These are phyloP conservation scores for Chloebia gouldiae DNA, from an alignment of 2,113 vertebrate genomes.

Conservation along the genomic window DNA sequence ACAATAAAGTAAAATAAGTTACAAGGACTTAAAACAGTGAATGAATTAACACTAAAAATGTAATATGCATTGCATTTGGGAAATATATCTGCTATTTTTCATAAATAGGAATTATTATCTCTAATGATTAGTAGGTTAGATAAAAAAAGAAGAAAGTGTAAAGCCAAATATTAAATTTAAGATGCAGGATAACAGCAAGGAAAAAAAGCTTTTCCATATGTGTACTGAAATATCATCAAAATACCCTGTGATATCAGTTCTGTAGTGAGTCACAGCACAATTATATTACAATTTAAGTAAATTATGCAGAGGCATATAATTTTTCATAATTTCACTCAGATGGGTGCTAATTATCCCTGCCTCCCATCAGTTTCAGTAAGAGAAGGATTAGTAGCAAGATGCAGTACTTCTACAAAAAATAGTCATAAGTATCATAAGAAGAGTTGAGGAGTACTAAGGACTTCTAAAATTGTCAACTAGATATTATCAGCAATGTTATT, in stretches of 20 bases:
- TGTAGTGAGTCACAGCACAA: neutral
- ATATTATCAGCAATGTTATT: neutral
- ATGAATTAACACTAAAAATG: neutral
- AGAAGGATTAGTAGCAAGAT: neutral
- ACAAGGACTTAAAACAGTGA: neutral
- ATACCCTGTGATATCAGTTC: neutral
- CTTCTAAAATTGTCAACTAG: neutral
- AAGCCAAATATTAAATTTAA: neutral
- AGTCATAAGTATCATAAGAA: neutral
- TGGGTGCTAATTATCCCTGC: neutral
- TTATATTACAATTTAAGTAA: neutral
- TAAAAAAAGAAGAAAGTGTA: neutral
- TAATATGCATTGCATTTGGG: accelerated
- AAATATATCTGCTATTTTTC: neutral
- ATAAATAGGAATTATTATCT: neutral
- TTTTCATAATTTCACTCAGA: neutral
- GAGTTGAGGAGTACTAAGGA: neutral
- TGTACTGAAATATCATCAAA: neutral
- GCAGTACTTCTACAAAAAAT: neutral
- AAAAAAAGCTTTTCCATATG: neutral
- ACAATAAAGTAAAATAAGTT: neutral
- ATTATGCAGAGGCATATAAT: neutral
- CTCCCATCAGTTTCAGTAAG: neutral
- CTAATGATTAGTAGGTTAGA: neutral
- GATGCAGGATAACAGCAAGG: neutral